A percentile compares a stretch with the other conserved stretches of the same genome.
phyloP scores from a whole-genome alignment of 2,113 vertebrate genomes.

The Nerophis ophidion region DNA sequence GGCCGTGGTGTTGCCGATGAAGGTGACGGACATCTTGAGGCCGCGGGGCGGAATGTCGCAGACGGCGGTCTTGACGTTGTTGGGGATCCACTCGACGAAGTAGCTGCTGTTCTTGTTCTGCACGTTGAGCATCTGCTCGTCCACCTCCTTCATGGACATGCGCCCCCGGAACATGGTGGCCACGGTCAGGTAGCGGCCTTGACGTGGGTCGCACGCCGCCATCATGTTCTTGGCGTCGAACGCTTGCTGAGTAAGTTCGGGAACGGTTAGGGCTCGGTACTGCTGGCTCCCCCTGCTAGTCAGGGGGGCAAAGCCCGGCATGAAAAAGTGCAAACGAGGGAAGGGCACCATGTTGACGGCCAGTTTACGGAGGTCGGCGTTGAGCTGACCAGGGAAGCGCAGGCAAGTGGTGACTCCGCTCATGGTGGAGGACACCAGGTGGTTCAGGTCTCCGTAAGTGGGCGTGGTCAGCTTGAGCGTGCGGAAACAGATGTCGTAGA shows the following conservation, averaged over 20 bases:
- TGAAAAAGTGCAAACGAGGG: conserved; percentile 90
- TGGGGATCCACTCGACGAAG: too few species aligned
- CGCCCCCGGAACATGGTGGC: conserved; percentile 86
- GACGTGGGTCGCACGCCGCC: conserved; percentile 87
- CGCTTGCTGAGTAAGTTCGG: conserved; percentile 89
- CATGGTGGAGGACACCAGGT: conserved; percentile 89
- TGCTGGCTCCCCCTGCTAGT: conserved; percentile 90
- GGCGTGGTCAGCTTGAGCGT: conserved; percentile 90
- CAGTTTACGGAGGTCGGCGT: conserved; percentile 86
- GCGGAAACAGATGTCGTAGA: conserved; percentile 92
- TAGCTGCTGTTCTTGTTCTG: conserved; percentile 71
- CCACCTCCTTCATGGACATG: conserved; percentile 94
- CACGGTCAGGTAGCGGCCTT: conserved; percentile 85
- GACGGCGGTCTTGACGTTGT: too few species aligned
- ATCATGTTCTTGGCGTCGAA: conserved; percentile 95
- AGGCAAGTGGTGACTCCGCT: conserved; percentile 89
- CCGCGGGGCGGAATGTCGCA: too few species aligned
- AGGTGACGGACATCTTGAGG: too few species aligned
- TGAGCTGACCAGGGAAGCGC: conserved; percentile 88
- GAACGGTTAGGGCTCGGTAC: conserved; percentile 87
- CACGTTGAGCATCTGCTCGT: conserved; percentile 90
- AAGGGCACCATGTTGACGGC: conserved; percentile 94
- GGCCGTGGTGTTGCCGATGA: too few species aligned
- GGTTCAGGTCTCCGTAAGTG: conserved; percentile 90
- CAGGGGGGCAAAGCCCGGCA: conserved; percentile 87